Base-by-base conservation (phyloP, 2,113 vertebrate genomes). In the Saguinus midas region DNA sequence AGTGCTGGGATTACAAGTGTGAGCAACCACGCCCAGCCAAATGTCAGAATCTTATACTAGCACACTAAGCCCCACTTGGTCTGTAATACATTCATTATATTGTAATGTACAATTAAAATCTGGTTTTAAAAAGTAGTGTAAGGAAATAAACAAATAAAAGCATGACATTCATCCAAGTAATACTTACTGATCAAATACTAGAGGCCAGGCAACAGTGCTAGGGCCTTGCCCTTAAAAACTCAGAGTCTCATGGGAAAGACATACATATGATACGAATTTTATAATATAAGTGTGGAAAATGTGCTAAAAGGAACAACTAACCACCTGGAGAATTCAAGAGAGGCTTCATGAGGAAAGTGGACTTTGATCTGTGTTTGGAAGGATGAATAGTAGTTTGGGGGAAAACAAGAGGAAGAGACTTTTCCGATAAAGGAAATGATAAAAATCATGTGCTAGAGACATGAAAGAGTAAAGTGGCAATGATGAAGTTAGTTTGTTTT, bases 321-420 rank as follows among this genome's bases (percentile, higher is more conserved):
- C 18, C 68, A 21, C 84, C 64, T 85, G 43, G 61, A 55, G 21
- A 94, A 91, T 72, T 93, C 61, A 87, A 78, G 37, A 57, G 87
- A n/a, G 40, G 8, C 83, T 95, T 95, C 45, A 72, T 66, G 48
- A 68, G 45, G 29, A 58, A 66, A 80, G 55, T 66, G 29, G 11
- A 68, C 78, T 70, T n/a, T 84, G 52, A 90, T 29, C 52, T 87
- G 48, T 87, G 61, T 84, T 90, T 95, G 72, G 43, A 90, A 86
- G 58, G 66, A 78, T 52, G 27, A 80, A 37, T 52, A n/a, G 58
- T 82, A 82, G 75, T 90, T 95, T 64, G 50, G 37, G 79, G 16
- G 35, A 61, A 68, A 87, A 45, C 27, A 82, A 2, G 37, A 50
- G 52, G 27, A 58, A 43, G 16, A 32, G 27, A 6, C 57, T 85